Base-by-base conservation (phyloP, 2,888 invertebrate genomes). In the Ophion costatus region DNA sequence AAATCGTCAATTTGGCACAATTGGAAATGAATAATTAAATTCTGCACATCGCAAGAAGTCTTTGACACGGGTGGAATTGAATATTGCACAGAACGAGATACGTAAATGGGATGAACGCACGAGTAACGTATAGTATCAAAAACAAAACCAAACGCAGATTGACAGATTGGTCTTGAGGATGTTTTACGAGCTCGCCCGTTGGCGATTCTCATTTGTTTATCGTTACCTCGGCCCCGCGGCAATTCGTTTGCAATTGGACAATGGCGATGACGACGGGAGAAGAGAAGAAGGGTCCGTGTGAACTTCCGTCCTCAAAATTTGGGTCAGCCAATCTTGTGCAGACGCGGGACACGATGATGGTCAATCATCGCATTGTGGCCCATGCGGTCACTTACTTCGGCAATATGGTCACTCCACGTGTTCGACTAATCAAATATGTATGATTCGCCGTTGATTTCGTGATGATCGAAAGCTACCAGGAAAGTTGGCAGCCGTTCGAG, bases 271-370 rank as follows among this genome's bases (percentile, higher is more conserved):
- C 22, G 42, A 56, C 51, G 79, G 70, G 70, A 22, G 57, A 59
- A 63, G 75, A 70, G 56, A 66, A 42, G 77, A 82, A 83, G 83
- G 69, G 59, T 61, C 24, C 56, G 75, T 74, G 70, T 56, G 78
- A 73, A 83, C 59, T 85, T 88, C 85, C 86, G 86, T 74, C 73
- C 78, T 80, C 42, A 79, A 87, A 86, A 88, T 87, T 87, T 84
- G 87, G 88, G 87, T 88, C 87, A 85, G 76, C 69, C 66, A 42
- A 69, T 66, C 67, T 42, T 51, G 51, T 11, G 42, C 24, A 51
- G 61, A 51, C 51, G 38, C 20, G 51, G 3, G n/a, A 57, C 38
- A 38, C 57, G 63, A 71, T 77, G 14, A 80, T 45, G 20, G 78
- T 51, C 80, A 80, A 80, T 80, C 79, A 56, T 56, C 33, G 24